Conservation (phyloP, 2,888 invertebrate species). For the Luperina testacea region DNA sequence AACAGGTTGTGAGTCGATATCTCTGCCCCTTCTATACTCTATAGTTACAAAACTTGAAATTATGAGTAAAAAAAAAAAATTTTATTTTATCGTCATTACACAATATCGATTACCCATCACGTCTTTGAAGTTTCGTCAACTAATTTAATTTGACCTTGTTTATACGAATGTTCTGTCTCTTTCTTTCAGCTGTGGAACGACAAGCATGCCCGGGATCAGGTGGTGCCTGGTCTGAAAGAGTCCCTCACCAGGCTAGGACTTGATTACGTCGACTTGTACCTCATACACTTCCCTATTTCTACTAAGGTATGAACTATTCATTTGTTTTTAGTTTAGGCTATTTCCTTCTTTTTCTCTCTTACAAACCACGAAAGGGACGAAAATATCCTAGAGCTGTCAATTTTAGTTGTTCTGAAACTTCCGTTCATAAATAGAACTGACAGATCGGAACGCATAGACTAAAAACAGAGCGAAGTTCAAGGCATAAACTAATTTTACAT, state of each 20-base stretch:
- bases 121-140: not conserved
- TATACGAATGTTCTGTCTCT: not conserved
- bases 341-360: not conserved
- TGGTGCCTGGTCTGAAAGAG: conserved; percentile 80
- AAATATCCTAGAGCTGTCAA: not conserved
- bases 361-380: not conserved
- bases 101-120: not conserved
- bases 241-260: conserved; percentile 78
- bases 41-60: too few relatives aligned
- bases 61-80: too few relatives aligned
- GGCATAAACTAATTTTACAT: too few relatives aligned
- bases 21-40: too few relatives aligned
- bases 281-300: conserved; percentile 83
- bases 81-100: too few relatives aligned
- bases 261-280: conserved; percentile 82
- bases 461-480: too few relatives aligned
- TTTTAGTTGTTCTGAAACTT: not conserved
- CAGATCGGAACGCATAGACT: too few relatives aligned
- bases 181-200: conserved; percentile 82
- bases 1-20: too few relatives aligned
- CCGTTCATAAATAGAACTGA: not conserved
- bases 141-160: not conserved
- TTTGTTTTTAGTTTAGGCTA: not conserved
- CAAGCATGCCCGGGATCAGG: conserved; percentile 78
- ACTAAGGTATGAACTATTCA: conserved; percentile 71